Evolutionary conservation across 2,797 vertebrate genomes (phyloP).

Genomic region (Lacerta agilis): DNA sequence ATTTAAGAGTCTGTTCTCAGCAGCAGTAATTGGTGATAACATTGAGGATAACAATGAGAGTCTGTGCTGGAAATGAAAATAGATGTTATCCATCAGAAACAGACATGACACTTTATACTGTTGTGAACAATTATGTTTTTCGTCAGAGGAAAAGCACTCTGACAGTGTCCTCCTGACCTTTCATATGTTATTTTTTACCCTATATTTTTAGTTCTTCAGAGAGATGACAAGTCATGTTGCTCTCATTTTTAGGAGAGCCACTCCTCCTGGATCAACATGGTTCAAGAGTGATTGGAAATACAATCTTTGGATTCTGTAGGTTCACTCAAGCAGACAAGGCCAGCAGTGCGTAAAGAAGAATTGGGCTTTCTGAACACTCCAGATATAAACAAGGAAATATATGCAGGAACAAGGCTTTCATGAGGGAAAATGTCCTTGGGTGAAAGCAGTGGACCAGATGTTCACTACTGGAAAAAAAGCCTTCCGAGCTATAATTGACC

Average conservation of each 20-base stretch:
- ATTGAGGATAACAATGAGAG: background rate
- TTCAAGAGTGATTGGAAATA: background rate
- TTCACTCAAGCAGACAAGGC: background rate
- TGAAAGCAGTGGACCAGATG: conserved; percentile 13
- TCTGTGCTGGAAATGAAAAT: background rate
- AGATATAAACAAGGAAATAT: conserved; percentile 10
- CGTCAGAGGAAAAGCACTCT: conserved; percentile 46
- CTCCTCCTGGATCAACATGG: background rate
- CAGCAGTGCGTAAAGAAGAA: background rate
- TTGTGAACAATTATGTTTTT: conserved; percentile 45
- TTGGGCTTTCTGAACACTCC: background rate
- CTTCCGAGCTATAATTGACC: conserved; percentile 13
- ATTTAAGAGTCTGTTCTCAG: background rate
- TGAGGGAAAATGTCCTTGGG: background rate
- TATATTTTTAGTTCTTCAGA: conserved; percentile 33
- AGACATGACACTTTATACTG: conserved; percentile 29
- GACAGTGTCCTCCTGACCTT: conserved; percentile 24
- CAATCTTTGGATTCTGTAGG: background rate
- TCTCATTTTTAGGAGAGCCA: background rate
- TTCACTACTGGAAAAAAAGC: background rate
- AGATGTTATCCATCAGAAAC: conserved; percentile 18
- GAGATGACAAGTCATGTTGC: background rate
- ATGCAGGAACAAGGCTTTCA: background rate
- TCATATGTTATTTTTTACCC: conserved; percentile 39
- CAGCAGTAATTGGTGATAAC: background rate